Base-by-base conservation (phyloP, 2,113 vertebrate genomes). In the Tylochromis polylepis region DNA sequence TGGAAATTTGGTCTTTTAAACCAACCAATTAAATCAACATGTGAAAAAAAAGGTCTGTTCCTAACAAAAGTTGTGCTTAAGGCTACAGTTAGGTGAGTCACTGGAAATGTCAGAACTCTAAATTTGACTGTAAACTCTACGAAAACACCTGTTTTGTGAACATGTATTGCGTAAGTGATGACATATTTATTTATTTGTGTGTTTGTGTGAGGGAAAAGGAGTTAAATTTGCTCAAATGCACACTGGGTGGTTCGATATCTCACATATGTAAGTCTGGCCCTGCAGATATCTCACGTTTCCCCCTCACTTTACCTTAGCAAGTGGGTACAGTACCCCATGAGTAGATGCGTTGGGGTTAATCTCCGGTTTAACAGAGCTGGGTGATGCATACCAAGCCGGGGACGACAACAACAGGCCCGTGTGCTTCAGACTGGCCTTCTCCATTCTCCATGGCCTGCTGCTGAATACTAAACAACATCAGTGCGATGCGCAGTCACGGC, bases 401-500 rank as follows among this genome's bases (percentile, higher is more conserved):
- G 88, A 62, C 22, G 55, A 59, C 77, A 29, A 55, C 95, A 82
- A 93, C 95, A 94, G 91, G 80, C 85, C 84, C 78, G 6, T 78
- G 78, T 89, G 84, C 89, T 83, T 96, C 97, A 96, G 96, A 62
- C 96, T 96, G 92, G 96, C 95, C 95, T 95, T 95, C 96, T 96
- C 94, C 96, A 96, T 95, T 97, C 96, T 95, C 95, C 96, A 95
- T 96, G 95, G 95, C 95, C 96, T 92, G 93, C 91, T 29, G 93
- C 92, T 87, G 98, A 97, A 98, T 97, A 93, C 96, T 97, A 96
- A 97, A 95, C 93, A 90, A 84, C 91, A 4, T 89, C 92, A 84
- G 91, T 77, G 88, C 91, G 93, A 97, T 97, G 97, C 96, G 88
- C 94, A 95, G 96, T 97, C 97, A 97, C 97, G 97, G 89, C 87